Conservation (phyloP, 2,113 vertebrate species). For the Seriola aureovittata region DNA sequence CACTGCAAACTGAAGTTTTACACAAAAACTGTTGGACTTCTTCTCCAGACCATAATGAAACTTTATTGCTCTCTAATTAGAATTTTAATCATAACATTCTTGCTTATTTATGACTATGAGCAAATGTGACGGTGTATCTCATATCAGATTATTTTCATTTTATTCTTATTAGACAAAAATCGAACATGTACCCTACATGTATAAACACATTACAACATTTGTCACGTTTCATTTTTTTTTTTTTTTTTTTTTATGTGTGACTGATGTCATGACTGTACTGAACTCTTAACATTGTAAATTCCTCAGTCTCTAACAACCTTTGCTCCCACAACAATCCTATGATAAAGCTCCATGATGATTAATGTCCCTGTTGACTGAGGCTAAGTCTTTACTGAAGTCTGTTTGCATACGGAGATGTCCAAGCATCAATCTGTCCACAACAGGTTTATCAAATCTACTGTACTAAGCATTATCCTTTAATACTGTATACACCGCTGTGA, state of each 20-base stretch:
- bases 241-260: too few species aligned
- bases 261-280: background rate
- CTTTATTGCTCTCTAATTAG: background rate
- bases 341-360: slow-evolving; percentile 43
- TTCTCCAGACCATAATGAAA: background rate
- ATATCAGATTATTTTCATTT: background rate
- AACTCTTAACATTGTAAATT: background rate
- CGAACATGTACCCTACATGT: background rate
- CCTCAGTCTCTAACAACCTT: background rate
- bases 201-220: background rate
- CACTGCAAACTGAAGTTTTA: too few species aligned
- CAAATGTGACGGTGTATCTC: background rate
- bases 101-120: too few species aligned
- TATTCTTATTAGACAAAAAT: background rate
- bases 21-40: too few species aligned
- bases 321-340: background rate
- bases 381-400: slow-evolving; percentile 46
- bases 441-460: slow-evolving; percentile 49
- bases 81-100: background rate
- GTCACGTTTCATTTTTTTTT: background rate
- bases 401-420: slow-evolving; percentile 60
- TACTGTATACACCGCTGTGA: slow-evolving; percentile 15
- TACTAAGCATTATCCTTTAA: slow-evolving; percentile 54
- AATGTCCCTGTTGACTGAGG: slow-evolving; percentile 55
- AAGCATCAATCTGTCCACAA: slow-evolving; percentile 71